Percentiles rank a stretch among this genome's conserved stretches.
Conservation (phyloP, 1,140 invertebrate species). For the Whitmania pigra region DNA sequence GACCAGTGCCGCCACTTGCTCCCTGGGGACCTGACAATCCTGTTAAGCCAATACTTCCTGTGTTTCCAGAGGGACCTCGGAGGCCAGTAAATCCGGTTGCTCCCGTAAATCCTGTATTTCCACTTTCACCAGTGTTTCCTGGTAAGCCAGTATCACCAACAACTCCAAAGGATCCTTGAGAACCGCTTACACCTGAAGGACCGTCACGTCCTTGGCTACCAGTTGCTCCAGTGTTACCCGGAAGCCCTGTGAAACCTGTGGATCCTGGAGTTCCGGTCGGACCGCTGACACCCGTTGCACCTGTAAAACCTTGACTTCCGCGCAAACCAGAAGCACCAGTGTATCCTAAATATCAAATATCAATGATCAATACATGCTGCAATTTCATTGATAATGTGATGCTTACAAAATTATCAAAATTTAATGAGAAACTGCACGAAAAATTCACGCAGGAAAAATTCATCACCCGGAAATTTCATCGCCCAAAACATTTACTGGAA, state of each 20-base stretch:
- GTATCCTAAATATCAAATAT: not conserved
- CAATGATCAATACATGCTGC: no score
- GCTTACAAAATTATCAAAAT: no score
- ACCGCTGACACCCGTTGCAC: not conserved
- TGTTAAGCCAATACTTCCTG: not conserved
- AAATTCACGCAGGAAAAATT: no score
- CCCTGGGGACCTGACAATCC: not conserved
- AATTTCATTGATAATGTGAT: no score
- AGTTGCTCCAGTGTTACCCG: not conserved
- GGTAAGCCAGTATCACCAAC: conserved; percentile 10
- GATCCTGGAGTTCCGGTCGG: not conserved
- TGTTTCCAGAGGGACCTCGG: not conserved
- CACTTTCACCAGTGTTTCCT: conserved; percentile 5
- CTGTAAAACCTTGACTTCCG: not conserved
- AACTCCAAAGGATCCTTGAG: not conserved
- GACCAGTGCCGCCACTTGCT: not conserved
- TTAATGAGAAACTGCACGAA: no score
- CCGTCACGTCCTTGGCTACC: not conserved
- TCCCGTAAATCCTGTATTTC: conserved; percentile 9
- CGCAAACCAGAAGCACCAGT: not conserved
- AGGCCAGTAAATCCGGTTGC: not conserved
- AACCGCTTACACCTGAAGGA: not conserved
- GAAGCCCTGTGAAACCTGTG: not conserved
- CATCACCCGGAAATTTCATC: no score
- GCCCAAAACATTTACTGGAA: no score